These are phyloP conservation scores for Oryzias sinensis DNA, from an alignment of 2,797 vertebrate species.

Conservation along the genomic window DNA sequence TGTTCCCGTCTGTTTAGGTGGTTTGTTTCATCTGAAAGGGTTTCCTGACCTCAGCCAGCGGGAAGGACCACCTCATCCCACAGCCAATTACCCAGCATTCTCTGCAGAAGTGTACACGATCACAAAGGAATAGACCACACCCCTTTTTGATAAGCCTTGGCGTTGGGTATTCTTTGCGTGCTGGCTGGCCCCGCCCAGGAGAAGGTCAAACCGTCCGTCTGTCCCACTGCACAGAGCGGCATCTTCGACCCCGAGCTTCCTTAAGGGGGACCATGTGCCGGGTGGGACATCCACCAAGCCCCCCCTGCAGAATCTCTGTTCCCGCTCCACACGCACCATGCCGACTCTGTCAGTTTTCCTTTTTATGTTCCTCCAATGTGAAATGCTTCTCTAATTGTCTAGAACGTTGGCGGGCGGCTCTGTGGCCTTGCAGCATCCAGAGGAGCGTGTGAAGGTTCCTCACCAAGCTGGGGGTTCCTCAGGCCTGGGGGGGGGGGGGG, in stretches of 20 bases:
- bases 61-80: constrained; percentile 30
- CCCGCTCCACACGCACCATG: constrained; percentile 23
- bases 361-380: constrained; percentile 76
- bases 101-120: constrained; percentile 43
- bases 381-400: constrained; percentile 78
- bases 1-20: too few species aligned
- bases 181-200: constrained; percentile 37
- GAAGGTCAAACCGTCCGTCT: constrained; percentile 40
- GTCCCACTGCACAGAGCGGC: constrained; percentile 18
- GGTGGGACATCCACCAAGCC: constrained; percentile 39
- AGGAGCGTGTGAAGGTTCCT: constrained; percentile 4
- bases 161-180: constrained; percentile 45
- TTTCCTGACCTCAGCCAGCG: constrained; percentile 10
- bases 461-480: too few species aligned
- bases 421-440: constrained; percentile 70
- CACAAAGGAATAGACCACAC: constrained; percentile 47
- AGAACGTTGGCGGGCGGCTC: constrained; percentile 67
- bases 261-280: constrained; percentile 51
- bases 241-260: constrained; percentile 23
- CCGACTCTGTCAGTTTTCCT: constrained; percentile 72
- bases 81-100: constrained; percentile 26
- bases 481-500: constrained; percentile 22
- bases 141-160: constrained; percentile 38
- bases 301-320: constrained; percentile 7
- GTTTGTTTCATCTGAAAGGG: neutral